Evolutionary conservation across 2,113 vertebrate species (phyloP), one percentile per base, ranked within the genome.

Genomic region (Macrotus californicus): DNA sequence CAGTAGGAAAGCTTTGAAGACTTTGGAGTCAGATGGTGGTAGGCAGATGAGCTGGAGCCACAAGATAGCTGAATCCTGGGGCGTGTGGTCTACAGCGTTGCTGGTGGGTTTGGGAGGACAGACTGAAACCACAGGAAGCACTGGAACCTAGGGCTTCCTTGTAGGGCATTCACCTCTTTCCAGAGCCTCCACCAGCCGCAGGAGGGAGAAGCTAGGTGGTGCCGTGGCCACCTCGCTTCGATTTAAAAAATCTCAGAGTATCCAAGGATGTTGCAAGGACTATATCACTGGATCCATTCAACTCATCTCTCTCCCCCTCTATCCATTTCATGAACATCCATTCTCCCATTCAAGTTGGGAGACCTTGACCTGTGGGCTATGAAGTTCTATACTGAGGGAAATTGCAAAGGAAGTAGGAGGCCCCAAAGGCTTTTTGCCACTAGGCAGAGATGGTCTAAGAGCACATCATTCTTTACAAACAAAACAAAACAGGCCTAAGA

Each of bases 401-500:
- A 89, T 15, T 8, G 34, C 48, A 66, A 66, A 88, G 59, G 93
- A 83, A 73, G 13, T 18, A 56, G 64, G 39, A 52, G 89, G 46
- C 9, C 50, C 18, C 0, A 18, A 8, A 92, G 66, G 56, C 56
- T 73, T 76, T 80, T 66, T 26, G 21, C 77, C 77, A 50, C 46
- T 43, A 77, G 56, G 88, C 56, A 95, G 73, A 73, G 14, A 79
- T 94, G 89, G 41, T 86, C 69, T 95, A 48, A 50, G 84, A 91
- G 16, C 56, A 70, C 46, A 50, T 69, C 34, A 77, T 92, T 90
- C 87, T 93, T 96, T 90, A 90, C 29, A 88, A 82, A 50, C 39
- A 46, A 76, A 92, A 73, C 6, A 88, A 80, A 94, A 31, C n/a
- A 56, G 77, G 10, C 34, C 75, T 41, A 66, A 92, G 73, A 87